Evolutionary conservation across 1,140 invertebrate species (phyloP).

Genomic region (Bombus terrestris): DNA sequence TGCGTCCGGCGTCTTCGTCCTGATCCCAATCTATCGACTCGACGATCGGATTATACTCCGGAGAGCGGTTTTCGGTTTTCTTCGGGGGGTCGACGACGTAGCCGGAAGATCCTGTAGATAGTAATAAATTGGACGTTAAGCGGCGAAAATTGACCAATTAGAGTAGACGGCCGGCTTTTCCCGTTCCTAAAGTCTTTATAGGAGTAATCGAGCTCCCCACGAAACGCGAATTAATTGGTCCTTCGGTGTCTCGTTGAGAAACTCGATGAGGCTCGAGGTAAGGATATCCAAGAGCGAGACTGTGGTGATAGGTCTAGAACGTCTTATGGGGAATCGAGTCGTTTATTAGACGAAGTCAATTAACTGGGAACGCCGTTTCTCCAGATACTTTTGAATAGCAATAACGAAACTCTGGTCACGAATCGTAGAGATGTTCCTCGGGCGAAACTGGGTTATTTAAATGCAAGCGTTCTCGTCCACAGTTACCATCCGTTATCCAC

Average conservation of each 20-base stretch:
- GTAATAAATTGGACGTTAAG: constrained; percentile 79
- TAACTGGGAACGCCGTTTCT: constrained; percentile 34
- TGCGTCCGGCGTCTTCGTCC: constrained; percentile 34
- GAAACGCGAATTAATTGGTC: constrained; percentile 73
- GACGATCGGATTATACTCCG: constrained; percentile 67
- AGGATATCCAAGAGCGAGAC: background rate
- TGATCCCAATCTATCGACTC: constrained; percentile 64
- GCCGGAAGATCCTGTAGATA: constrained; percentile 63
- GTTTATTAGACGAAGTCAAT: constrained; percentile 57
- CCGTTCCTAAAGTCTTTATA: constrained; percentile 71
- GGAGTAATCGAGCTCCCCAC: constrained; percentile 71
- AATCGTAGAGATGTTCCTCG: background rate
- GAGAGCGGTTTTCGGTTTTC: constrained; percentile 65
- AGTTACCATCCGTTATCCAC: background rate
- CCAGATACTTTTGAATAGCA: constrained; percentile 13
- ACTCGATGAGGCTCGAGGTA: constrained; percentile 41
- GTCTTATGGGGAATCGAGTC: constrained; percentile 56
- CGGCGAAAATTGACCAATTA: constrained; percentile 79
- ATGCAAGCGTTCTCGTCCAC: background rate
- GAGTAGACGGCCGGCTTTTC: constrained; percentile 71
- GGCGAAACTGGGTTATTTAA: constrained; percentile 13
- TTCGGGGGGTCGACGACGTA: constrained; percentile 48
- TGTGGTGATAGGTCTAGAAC: constrained; percentile 18
- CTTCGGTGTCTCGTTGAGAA: constrained; percentile 56
- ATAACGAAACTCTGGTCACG: constrained; percentile 28